These are phyloP conservation scores for Spheniscus mendiculus DNA, from an alignment of 2,113 vertebrate species.

Conservation along the genomic window DNA sequence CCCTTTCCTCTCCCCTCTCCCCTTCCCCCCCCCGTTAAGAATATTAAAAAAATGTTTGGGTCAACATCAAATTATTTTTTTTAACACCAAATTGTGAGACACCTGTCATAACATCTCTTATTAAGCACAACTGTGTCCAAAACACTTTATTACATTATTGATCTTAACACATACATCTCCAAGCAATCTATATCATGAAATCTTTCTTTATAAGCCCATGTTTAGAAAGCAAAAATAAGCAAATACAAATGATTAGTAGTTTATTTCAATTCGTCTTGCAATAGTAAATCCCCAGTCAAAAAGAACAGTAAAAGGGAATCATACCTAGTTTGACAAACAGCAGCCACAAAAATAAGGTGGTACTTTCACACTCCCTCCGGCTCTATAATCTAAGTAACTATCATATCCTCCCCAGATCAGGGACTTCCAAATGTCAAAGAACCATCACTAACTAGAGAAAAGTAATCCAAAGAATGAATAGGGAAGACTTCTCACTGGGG, in stretches of 20 bases:
- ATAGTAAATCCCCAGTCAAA: neutral
- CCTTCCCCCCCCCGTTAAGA: neutral
- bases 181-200: neutral
- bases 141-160: neutral
- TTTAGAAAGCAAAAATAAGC: neutral
- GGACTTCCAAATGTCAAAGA: neutral
- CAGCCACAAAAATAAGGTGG: neutral
- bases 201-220: neutral
- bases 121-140: neutral
- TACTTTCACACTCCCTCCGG: neutral
- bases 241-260: neutral
- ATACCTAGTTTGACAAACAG: neutral
- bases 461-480: neutral
- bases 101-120: neutral
- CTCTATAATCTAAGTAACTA: neutral
- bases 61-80: neutral
- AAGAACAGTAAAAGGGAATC: neutral
- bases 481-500: neutral
- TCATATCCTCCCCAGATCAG: neutral
- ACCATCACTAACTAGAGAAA: neutral
- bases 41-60: neutral
- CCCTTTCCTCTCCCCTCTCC: rapidly evolving
- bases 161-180: neutral
- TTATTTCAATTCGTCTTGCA: neutral
- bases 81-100: neutral